phyloP scores from a whole-genome alignment of 2,113 vertebrate genomes.

The Eubucco bourcierii region DNA sequence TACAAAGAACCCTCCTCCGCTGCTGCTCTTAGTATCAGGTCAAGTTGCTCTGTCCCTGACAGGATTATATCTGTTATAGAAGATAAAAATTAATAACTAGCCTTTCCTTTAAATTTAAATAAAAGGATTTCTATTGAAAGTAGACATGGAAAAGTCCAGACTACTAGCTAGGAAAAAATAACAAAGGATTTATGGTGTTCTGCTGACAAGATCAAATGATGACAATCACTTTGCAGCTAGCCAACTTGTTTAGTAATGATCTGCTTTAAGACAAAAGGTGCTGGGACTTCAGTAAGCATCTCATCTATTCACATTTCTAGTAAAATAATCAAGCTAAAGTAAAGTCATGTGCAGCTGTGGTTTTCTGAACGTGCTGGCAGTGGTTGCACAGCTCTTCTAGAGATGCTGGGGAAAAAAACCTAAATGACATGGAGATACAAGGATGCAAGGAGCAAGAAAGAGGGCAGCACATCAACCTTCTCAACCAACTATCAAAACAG shows the following conservation, averaged over 20 bases:
- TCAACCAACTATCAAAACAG: background rate
- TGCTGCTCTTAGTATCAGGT: background rate
- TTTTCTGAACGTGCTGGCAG: background rate
- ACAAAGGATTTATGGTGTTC: background rate
- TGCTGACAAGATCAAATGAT: background rate
- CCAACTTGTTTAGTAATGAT: background rate
- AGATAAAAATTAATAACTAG: conserved; percentile 23
- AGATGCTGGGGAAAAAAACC: background rate
- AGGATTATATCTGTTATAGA: background rate
- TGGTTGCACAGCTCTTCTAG: background rate
- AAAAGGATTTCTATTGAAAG: background rate
- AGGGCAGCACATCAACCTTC: background rate
- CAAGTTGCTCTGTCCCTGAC: background rate
- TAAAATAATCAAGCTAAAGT: background rate
- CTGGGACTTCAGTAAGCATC: background rate
- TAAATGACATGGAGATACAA: background rate
- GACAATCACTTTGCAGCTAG: background rate
- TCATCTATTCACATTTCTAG: background rate
- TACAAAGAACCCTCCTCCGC: background rate
- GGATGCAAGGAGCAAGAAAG: background rate
- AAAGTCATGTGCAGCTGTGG: background rate
- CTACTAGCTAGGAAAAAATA: background rate
- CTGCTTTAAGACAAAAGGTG: background rate
- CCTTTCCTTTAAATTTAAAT: conserved; percentile 4
- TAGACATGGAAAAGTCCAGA: background rate